Evolutionary conservation across 1,140 invertebrate species (phyloP).

Genomic region (Brachionus rotundiformis): DNA sequence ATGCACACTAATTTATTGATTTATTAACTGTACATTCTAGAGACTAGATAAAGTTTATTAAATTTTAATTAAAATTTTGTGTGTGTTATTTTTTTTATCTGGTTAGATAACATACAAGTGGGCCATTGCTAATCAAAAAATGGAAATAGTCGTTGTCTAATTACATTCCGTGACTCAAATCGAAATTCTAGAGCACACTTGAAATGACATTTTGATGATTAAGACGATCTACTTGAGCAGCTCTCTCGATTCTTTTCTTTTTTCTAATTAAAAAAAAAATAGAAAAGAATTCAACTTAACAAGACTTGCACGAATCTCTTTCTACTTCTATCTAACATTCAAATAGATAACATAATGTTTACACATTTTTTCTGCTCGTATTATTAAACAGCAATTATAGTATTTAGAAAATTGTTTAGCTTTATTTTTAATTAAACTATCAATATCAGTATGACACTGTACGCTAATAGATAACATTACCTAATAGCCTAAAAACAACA

Average conservation of each 20-base stretch:
- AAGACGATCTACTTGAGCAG: not conserved
- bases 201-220: slow-evolving; percentile 44
- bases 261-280: slow-evolving; percentile 16
- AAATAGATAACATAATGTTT: not conserved
- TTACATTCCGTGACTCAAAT: not conserved
- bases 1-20: slow-evolving; percentile 44
- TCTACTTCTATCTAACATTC: not conserved
- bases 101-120: not conserved
- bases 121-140: too few relatives aligned
- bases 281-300: not conserved
- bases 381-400: slow-evolving; percentile 16
- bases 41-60: slow-evolving; percentile 6
- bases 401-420: slow-evolving; percentile 42
- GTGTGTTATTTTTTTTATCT: not conserved
- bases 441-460: slow-evolving; percentile 45
- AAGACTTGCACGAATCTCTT: not conserved
- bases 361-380: not conserved
- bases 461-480: slow-evolving; percentile 35
- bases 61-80: slow-evolving; percentile 2
- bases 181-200: not conserved
- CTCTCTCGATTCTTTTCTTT: not conserved
- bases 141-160: too few relatives aligned
- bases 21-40: not conserved
- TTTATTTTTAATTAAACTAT: slow-evolving; percentile 48
- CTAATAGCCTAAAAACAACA: slow-evolving; percentile 25